Conservation (phyloP, 2,113 vertebrate genomes). For the Macrotis lagotis region DNA sequence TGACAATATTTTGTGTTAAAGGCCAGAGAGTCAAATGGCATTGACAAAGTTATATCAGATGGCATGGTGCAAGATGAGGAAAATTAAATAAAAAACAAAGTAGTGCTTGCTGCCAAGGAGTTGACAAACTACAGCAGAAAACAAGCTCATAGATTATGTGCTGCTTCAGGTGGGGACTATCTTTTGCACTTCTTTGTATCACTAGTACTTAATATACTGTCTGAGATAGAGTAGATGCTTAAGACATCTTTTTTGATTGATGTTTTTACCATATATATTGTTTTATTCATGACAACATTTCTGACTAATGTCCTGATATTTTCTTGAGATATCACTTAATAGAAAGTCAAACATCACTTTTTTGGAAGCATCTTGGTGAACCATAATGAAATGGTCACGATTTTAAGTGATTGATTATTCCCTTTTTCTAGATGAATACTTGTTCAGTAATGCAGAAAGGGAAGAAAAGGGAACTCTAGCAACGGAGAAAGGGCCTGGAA, state of each 20-base stretch:
- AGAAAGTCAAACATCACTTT: neutral
- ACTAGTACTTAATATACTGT: neutral
- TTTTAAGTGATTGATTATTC: neutral
- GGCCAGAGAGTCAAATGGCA: neutral
- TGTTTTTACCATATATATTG: neutral
- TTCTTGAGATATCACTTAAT: neutral
- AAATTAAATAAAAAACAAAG: neutral
- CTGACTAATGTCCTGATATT: neutral
- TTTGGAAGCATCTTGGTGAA: neutral
- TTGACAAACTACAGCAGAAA: neutral
- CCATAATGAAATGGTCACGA: fast-evolving
- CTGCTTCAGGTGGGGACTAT: neutral
- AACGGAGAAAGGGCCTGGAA: neutral
- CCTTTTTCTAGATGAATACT: neutral
- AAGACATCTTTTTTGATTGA: neutral
- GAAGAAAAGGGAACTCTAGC: neutral
- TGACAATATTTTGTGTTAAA: neutral
- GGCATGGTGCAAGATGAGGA: neutral
- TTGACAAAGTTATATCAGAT: neutral
- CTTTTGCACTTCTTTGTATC: neutral
- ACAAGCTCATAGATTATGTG: neutral
- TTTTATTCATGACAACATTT: neutral
- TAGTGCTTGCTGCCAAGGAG: neutral
- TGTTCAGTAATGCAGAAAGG: neutral
- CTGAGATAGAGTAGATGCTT: neutral